Evolutionary conservation across 2,888 invertebrate genomes (phyloP).

Genomic region (Trachelus stipa): DNA sequence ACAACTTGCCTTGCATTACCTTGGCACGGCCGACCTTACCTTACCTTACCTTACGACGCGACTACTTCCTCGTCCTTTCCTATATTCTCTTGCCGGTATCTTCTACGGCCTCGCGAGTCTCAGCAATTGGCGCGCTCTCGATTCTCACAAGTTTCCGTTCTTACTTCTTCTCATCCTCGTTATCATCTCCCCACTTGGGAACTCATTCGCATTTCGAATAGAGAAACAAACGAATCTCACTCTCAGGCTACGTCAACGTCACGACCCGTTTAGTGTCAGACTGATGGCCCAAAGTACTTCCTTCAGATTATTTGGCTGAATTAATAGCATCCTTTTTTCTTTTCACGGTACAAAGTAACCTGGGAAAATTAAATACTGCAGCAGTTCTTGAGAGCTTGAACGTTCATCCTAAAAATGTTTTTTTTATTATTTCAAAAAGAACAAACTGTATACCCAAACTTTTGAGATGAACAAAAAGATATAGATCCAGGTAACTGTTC

Average conservation of each 20-base stretch:
- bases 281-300: background rate
- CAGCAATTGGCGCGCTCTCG: background rate
- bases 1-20: conserved; percentile 25
- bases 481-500: background rate
- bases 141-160: background rate
- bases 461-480: background rate
- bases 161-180: background rate
- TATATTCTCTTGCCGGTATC: conserved; percentile 14
- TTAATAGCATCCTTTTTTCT: background rate
- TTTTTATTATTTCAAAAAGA: background rate
- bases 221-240: background rate
- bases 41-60: conserved; percentile 6
- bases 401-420: background rate
- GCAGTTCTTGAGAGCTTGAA: background rate
- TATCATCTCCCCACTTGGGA: background rate
- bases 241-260: background rate
- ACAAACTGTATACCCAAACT: background rate
- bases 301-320: background rate
- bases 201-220: conserved; percentile 1
- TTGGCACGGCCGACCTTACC: conserved; percentile 1
- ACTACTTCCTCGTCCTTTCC: conserved; percentile 2
- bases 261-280: background rate
- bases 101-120: background rate
- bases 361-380: background rate
- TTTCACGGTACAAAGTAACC: background rate